Percentiles rank a stretch among this genome's conserved stretches.
Conservation (phyloP, 1,140 invertebrate species). For the Neodiprion lecontei region DNA sequence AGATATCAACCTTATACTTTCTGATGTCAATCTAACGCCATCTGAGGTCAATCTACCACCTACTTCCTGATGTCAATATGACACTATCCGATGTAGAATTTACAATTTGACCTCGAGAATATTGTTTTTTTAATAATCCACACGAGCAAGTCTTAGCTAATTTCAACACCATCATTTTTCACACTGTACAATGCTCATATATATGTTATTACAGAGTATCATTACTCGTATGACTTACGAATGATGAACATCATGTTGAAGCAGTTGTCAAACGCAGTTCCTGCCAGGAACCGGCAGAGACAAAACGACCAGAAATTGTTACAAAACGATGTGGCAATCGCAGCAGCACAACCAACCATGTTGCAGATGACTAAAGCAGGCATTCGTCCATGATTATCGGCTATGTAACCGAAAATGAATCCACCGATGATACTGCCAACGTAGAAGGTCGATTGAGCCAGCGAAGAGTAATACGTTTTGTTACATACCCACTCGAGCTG, state of each 20-base stretch:
- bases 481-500: constrained; percentile 82
- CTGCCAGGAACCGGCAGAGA: constrained; percentile 76
- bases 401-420: constrained; percentile 40
- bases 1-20: no score
- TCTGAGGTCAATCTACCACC: no score
- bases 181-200: no score
- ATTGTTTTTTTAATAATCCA: no score
- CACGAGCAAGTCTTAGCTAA: no score
- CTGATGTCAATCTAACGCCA: no score
- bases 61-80: no score
- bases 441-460: constrained; percentile 70
- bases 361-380: constrained; percentile 65
- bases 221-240: constrained; percentile 62
- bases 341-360: constrained; percentile 72
- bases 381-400: constrained; percentile 43
- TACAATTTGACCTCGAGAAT: not conserved
- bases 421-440: constrained; percentile 45
- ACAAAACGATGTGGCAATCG: constrained; percentile 72
- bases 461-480: constrained; percentile 68
- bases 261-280: constrained; percentile 81
- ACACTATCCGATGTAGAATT: not conserved
- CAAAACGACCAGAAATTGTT: constrained; percentile 73
- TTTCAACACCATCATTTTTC: no score
- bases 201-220: constrained; percentile 34
- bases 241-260: constrained; percentile 88